These are phyloP conservation scores for Branchipolynoe longqiensis DNA, from an alignment of 2,888 invertebrate genomes.

Conservation along the genomic window DNA sequence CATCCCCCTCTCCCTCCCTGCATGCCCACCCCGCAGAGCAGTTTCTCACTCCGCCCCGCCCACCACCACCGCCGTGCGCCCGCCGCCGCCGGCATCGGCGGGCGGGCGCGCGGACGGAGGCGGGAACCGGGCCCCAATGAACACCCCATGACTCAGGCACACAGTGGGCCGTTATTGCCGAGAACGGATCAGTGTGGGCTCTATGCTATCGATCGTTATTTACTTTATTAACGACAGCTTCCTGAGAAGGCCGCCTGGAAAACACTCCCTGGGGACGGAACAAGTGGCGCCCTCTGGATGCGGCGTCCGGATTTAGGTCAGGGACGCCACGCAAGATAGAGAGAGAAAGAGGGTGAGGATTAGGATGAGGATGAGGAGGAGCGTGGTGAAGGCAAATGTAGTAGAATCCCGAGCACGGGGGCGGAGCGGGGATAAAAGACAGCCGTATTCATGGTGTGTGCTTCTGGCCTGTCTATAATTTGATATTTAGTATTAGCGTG, in stretches of 20 bases:
- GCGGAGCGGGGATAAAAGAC: background rate
- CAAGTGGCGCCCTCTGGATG: slow-evolving; percentile 39
- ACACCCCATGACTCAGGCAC: slow-evolving; percentile 3
- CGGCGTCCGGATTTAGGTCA: slow-evolving; percentile 10
- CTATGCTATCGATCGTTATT: slow-evolving; percentile 49
- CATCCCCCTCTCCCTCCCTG: background rate
- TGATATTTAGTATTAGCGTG: slow-evolving; percentile 37
- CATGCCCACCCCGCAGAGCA: background rate
- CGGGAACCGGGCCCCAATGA: background rate
- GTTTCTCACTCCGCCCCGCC: too few relatives aligned
- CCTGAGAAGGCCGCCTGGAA: background rate
- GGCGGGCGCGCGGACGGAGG: too few relatives aligned
- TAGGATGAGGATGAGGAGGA: background rate
- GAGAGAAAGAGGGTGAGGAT: background rate
- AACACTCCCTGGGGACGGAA: slow-evolving; percentile 8
- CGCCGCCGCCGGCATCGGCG: too few relatives aligned
- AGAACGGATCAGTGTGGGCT: background rate
- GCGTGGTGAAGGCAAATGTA: too few relatives aligned
- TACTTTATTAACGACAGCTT: slow-evolving; percentile 43
- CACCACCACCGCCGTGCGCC: too few relatives aligned
- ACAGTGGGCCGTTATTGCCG: background rate
- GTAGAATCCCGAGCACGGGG: too few relatives aligned
- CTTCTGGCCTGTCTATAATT: background rate
- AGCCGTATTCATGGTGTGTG: slow-evolving; percentile 17
- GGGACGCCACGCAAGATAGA: background rate